Percentiles rank a stretch among this genome's conserved stretches.
Evolutionary conservation across 1,140 invertebrate species (phyloP).

Genomic region (Argopecten irradians): DNA sequence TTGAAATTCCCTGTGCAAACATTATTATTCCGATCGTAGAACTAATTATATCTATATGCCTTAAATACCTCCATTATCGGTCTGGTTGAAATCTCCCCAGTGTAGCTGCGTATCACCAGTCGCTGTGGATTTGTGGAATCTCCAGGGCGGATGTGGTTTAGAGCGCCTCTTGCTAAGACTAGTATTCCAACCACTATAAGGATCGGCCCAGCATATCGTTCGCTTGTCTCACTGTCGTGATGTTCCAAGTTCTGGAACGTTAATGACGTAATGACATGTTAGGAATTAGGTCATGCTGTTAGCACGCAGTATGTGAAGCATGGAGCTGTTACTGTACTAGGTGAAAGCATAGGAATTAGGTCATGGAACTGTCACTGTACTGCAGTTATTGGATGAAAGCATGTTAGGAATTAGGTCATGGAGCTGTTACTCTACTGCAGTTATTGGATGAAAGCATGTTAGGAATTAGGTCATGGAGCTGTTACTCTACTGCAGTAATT

Average conservation of each 20-base stretch:
- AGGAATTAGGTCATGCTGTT: too few species aligned
- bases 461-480: too few species aligned
- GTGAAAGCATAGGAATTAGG: too few species aligned
- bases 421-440: too few species aligned
- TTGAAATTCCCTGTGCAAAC: background rate
- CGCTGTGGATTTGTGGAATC: constrained; percentile 48
- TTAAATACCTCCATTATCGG: constrained; percentile 64
- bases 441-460: too few species aligned
- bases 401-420: too few species aligned
- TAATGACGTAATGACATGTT: constrained; percentile 69
- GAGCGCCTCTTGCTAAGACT: constrained; percentile 64
- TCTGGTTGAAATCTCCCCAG: constrained; percentile 61
- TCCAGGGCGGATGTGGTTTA: constrained; percentile 58
- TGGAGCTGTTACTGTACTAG: too few species aligned
- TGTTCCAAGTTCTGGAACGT: constrained; percentile 69
- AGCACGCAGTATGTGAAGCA: too few species aligned
- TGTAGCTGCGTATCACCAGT: constrained; percentile 60
- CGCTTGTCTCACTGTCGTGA: constrained; percentile 54
- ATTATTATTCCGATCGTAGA: background rate
- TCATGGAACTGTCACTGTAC: too few species aligned
- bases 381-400: too few species aligned
- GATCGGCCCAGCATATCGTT: constrained; percentile 67
- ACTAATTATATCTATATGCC: background rate
- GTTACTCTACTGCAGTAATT: too few species aligned
- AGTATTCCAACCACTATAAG: constrained; percentile 66